These are phyloP conservation scores for Lutraria lutraria DNA, from an alignment of 2,888 invertebrate species.

Conservation along the genomic window DNA sequence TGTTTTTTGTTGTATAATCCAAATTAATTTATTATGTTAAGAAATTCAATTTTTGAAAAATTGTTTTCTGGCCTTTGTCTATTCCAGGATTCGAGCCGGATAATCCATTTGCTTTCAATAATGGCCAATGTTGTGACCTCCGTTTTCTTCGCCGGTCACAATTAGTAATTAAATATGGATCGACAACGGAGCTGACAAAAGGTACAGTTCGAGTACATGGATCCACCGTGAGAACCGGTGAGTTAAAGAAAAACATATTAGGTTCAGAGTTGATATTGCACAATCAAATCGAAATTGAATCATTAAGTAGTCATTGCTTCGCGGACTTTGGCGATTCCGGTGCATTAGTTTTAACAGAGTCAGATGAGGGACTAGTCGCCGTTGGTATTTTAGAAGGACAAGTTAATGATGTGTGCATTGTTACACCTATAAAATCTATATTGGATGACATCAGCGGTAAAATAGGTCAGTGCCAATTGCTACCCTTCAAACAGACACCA, in stretches of 20 bases:
- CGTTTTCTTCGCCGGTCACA: background rate
- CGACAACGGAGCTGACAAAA: background rate
- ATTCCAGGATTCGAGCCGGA: slow-evolving; percentile 15
- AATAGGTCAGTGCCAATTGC: too few species aligned
- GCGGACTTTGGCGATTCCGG: background rate
- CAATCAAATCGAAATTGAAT: slow-evolving; percentile 13
- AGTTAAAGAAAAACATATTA: background rate
- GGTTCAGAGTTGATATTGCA: background rate
- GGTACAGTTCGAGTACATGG: slow-evolving; percentile 3
- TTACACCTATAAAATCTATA: background rate
- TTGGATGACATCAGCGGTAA: background rate
- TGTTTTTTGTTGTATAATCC: too few species aligned
- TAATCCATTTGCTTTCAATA: background rate
- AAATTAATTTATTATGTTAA: too few species aligned
- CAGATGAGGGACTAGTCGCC: background rate
- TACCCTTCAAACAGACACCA: too few species aligned
- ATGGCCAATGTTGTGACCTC: background rate
- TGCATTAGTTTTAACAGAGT: background rate
- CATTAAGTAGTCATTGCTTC: background rate
- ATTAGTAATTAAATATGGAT: slow-evolving; percentile 3
- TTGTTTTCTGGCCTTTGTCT: too few species aligned
- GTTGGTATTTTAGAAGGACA: slow-evolving; percentile 19
- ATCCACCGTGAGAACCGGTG: background rate
- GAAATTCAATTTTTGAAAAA: too few species aligned
- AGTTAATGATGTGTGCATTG: background rate